Percentiles rank a stretch among this genome's conserved stretches.
Conservation (phyloP, 2,888 invertebrate species). For the Scelioninae gen. 1 region DNA sequence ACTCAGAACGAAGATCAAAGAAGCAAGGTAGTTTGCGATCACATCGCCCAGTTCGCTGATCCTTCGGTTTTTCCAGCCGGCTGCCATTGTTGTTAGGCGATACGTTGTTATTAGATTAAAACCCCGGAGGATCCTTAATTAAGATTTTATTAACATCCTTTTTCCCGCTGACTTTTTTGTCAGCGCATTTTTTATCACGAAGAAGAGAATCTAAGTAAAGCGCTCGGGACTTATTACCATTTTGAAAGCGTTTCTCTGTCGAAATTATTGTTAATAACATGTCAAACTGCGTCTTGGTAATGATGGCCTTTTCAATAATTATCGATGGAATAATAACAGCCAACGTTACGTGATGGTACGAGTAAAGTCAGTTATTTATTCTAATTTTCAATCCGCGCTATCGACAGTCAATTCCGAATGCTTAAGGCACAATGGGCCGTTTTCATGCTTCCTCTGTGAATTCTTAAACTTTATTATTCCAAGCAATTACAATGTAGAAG, state of each 20-base stretch:
- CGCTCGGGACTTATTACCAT: neutral
- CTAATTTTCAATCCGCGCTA: conserved; percentile 61
- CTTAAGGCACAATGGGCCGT: conserved; percentile 42
- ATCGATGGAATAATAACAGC: conserved; percentile 58
- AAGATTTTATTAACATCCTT: conserved; percentile 11
- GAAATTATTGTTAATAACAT: conserved; percentile 54
- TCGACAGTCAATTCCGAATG: conserved; percentile 51
- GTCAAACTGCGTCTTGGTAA: conserved; percentile 22
- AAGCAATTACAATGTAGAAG: conserved; percentile 19
- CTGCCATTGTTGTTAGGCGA: conserved; percentile 10
- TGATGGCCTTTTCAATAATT: conserved; percentile 57
- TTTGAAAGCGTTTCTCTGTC: conserved; percentile 13
- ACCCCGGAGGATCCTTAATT: conserved; percentile 6
- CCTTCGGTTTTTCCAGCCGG: conserved; percentile 11
- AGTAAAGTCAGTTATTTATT: conserved; percentile 61
- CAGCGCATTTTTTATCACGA: neutral
- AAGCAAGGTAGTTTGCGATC: conserved; percentile 26
- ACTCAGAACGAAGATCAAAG: conserved; percentile 33
- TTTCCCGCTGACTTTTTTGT: neutral
- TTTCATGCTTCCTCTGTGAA: conserved; percentile 32
- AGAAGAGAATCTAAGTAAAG: conserved; percentile 1
- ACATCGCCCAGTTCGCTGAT: conserved; percentile 4
- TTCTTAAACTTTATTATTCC: conserved; percentile 16
- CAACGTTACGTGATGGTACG: conserved; percentile 16
- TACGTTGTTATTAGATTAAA: conserved; percentile 28